phyloP scores from a whole-genome alignment of 2,797 vertebrate genomes.

The Typhlichthys subterraneus region DNA sequence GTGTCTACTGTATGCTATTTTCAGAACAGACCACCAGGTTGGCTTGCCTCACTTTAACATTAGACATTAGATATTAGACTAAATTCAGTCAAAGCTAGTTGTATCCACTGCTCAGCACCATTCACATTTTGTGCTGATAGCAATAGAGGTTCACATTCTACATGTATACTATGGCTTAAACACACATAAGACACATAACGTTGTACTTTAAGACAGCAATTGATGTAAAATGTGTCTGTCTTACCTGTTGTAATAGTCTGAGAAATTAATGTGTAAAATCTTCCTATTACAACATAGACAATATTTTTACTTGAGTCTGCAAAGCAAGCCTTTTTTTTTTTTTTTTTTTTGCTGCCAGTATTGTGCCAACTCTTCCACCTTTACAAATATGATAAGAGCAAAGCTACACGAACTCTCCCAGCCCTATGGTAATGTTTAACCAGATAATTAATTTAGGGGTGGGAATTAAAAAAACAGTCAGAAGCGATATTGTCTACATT shows the following conservation, averaged over 20 bases:
- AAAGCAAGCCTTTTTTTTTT: constrained; percentile 8
- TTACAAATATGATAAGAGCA: constrained; percentile 86
- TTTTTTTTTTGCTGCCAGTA: constrained; percentile 31
- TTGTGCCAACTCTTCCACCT: constrained; percentile 82
- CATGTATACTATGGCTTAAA: not conserved
- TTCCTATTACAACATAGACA: constrained; percentile 3
- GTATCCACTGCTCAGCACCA: constrained; percentile 15
- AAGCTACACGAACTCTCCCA: constrained; percentile 73
- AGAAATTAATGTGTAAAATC: constrained; percentile 1
- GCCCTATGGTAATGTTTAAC: constrained; percentile 82
- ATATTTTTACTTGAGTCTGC: constrained; percentile 17
- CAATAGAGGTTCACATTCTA: not conserved
- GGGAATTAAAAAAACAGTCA: constrained; percentile 79
- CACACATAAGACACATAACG: constrained; percentile 1
- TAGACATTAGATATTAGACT: constrained; percentile 1
- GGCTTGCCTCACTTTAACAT: not conserved
- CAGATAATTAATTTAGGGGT: constrained; percentile 88
- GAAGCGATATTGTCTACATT: constrained; percentile 53
- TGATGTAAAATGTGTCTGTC: not conserved
- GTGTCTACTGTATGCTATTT: no score
- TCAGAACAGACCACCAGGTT: not conserved
- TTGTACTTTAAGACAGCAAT: not conserved
- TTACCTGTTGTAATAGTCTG: not conserved
- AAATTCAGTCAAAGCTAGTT: constrained; percentile 7
- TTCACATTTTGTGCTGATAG: not conserved